Conservation (phyloP, 1,140 invertebrate genomes). For the Heliconius nattereri region DNA sequence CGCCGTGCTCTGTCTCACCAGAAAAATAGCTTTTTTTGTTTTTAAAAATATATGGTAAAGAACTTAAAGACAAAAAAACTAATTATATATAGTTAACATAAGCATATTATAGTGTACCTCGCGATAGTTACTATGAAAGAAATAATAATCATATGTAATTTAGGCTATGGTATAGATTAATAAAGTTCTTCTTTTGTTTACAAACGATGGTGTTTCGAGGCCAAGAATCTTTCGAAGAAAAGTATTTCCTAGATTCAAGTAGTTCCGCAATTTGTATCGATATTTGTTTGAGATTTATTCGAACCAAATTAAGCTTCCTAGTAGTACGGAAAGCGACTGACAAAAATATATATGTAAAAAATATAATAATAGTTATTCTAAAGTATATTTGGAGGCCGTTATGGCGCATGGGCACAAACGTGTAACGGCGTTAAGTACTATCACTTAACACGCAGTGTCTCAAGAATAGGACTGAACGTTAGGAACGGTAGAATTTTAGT, state of each 20-base stretch:
- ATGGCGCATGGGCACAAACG: no score
- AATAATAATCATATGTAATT: background rate
- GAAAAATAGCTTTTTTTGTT: no score
- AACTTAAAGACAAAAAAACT: no score
- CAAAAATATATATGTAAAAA: no score
- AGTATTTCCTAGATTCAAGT: background rate
- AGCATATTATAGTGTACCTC: background rate
- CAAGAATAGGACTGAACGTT: background rate
- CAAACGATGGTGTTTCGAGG: background rate
- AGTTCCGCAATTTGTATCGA: background rate
- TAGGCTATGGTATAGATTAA: background rate
- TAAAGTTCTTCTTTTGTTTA: background rate
- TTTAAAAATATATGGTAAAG: no score
- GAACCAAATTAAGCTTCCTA: background rate
- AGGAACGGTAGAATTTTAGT: no score
- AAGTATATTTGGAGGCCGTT: no score
- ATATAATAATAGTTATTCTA: no score
- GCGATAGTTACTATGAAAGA: background rate
- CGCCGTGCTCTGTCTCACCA: no score
- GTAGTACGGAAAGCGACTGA: background rate
- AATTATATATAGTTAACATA: background rate
- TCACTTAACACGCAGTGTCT: background rate
- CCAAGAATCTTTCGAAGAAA: slow-evolving; percentile 1
- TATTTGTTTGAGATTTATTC: background rate
- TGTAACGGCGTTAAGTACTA: background rate